Base-by-base conservation (phyloP, 2,888 invertebrate genomes). In the Cacoxenus indagator region DNA sequence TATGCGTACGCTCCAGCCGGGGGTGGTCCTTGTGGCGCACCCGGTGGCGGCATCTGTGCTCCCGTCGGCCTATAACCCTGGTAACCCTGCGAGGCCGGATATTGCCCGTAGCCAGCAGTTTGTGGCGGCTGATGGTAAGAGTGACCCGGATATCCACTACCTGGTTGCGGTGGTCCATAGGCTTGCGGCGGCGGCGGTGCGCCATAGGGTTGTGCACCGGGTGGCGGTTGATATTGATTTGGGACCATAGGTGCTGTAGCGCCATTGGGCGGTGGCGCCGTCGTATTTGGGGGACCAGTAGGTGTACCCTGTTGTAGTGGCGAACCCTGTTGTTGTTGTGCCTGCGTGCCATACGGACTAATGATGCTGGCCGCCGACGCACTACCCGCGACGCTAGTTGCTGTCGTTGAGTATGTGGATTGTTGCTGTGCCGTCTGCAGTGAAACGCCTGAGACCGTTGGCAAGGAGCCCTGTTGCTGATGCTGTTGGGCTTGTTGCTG, bases 1-100 rank as follows among this genome's bases (percentile, higher is more conserved):
- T 94, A 95, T 46, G 94, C 92, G 84, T 95, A 95, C 70, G 92
- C 91, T 69, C 92, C 92, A 74, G 94, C 93, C 5, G 94, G 93
- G 27, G 87, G 87, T 37, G 87, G 87, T 51, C 86, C 86, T 68
- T 86, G 87, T 3, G 85, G 84, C 51, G 85, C 82, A 3, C 86
- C 85, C 4, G 90, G 90, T 46, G 90, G 90, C 83, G 90, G 90
- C 79, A 90, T 90, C 64, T 90, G 90, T 31, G 90, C 90, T 1
- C 92, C 91, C 2, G 84, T 78, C 8, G 92, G 92, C 72, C 92
- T 87, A 22, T 91, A 91, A 67, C 92, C 92, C 70, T 92, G 91
- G 85, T 92, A 92, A 22, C 91, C 91, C 83, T 92, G 92, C 5
- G 91, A 90, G 66, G 91, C 90, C 19, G 90, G 91, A 84, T 91